Base-by-base conservation (phyloP, 92 coral and sea anemone species). In the Porites rus region DNA sequence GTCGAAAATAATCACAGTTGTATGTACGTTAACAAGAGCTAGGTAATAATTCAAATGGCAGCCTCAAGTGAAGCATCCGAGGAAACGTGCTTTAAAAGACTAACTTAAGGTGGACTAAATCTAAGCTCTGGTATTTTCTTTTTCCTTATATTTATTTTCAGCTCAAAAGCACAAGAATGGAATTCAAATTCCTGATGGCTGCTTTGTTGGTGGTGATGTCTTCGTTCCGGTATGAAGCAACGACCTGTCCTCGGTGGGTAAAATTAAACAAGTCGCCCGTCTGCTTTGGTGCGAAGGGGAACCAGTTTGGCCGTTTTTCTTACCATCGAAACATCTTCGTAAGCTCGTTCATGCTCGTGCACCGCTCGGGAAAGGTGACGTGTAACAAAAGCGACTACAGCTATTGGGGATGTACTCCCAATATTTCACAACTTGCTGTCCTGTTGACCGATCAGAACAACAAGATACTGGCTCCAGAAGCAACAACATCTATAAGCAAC, bases 341-440 rank as follows among this genome's bases (percentile, higher is more conserved):
- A 22, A 22, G 24, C 24, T 22, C 24, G 24, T 22, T 22, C 24
- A 22, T 22, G 24, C 24, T 22, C 24, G 24, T 22, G 24, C 24
- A 22, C 24, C 24, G 24, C 24, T 22, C 24, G 24, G 24, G 24
- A 22, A 22, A 22, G 24, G 24, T 22, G 24, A 22, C 24, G 24
- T 56, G 72, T 2, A 12, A 9, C 4, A 66, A 18, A 16, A 8
- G 18, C 14, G 4, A 4, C 8, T 31, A 14, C 61, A 79, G 83
- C 59, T 81, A 81, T 68, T 81, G 86, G 86, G 86, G 77, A 1
- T 69, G 86, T 69, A 1, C 0, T 1, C 59, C 85, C 52, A 68
- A 69, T 52, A 14, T 19, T 7, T 1, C 18, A 6, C 10, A 28
- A 6, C 51, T 60, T 14, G 5, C 2, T 7, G 43, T 10, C 1